Conservation (phyloP, 92 coral and sea anemone genomes). For the Plumapathes pennacea region DNA sequence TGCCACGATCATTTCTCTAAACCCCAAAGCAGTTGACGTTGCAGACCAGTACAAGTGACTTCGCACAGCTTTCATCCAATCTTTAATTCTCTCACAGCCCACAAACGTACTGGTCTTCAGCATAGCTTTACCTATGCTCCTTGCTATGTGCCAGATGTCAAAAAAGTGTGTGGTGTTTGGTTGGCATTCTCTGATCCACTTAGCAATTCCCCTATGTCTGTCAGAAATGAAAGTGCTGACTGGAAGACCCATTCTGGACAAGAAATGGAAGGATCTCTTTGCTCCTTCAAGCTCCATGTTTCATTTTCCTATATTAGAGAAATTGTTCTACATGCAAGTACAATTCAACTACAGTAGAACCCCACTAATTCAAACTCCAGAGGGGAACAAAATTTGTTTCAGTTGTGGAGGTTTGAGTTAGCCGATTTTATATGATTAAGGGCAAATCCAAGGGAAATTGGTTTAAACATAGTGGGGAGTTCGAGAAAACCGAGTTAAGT, state of each 20-base stretch:
- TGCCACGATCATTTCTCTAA: slow-evolving; percentile 22
- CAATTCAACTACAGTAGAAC: too few species aligned
- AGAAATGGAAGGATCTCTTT: slow-evolving; percentile 32
- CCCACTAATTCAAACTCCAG: too few species aligned
- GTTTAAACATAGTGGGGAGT: too few species aligned
- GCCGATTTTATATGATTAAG: too few species aligned
- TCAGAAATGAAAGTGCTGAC: slow-evolving; percentile 48
- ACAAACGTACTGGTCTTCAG: slow-evolving; percentile 35
- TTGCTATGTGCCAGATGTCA: slow-evolving; percentile 64
- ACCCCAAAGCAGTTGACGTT: slow-evolving; percentile 33
- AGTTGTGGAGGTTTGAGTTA: too few species aligned
- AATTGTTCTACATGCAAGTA: too few species aligned
- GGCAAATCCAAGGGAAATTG: too few species aligned
- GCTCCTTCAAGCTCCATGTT: slow-evolving; percentile 71
- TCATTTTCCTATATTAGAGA: slow-evolving; percentile 63
- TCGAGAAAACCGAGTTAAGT: too few species aligned
- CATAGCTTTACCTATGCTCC: slow-evolving; percentile 37
- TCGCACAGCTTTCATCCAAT: slow-evolving; percentile 26
- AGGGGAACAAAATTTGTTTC: too few species aligned
- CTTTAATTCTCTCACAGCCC: slow-evolving; percentile 41
- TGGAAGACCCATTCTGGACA: slow-evolving; percentile 19
- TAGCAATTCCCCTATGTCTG: slow-evolving; percentile 49
- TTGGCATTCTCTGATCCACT: slow-evolving; percentile 44
- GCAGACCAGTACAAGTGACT: slow-evolving; percentile 58
- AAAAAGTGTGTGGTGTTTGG: slow-evolving; percentile 28